Base-by-base conservation (phyloP, 2,888 invertebrate genomes). In the Drosophila incognita region DNA sequence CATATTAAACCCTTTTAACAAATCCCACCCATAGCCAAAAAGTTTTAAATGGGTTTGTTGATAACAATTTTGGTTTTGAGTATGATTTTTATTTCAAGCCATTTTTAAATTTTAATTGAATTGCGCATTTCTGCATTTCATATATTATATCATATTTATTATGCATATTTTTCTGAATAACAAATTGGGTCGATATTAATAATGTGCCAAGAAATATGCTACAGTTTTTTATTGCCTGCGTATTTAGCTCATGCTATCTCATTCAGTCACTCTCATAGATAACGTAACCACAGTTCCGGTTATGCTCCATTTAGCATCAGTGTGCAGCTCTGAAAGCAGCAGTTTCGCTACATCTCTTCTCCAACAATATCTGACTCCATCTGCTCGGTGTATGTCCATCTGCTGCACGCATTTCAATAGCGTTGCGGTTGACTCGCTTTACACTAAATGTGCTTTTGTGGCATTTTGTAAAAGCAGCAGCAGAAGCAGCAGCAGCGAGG, bases 371-470 rank as follows among this genome's bases (percentile, higher is more conserved):
- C 18, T 38, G 24, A 10, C 13, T 42, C 49, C 15, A 13, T 33
- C n/a, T 35, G 13, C 29, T 13, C 35, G 49, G 21, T 48, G 15
- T 33, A n/a, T 46, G 54, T 62, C 42, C 61, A 59, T 54, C 61
- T 59, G 69, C 56, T 65, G 52, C 53, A 73, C 79, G 79, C 81
- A 88, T 79, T 81, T 81, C 89, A 76, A 90, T 88, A 88, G 87
- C 83, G 68, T 86, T 86, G 87, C 74, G 85, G 90, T 86, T 65
- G 62, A 76, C 40, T 83, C 73, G 83, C 74, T 74, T 83, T 83
- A 86, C 88, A 77, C 86, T 75, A 74, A 89, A 89, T 85, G 76
- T 70, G 77, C 82, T 75, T 83, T 75, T 87, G 88, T 77, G 88
- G 84, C 79, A 69, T 81, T 70, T 63, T 38, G 38, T 13, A 36